Conservation (phyloP, 1,140 invertebrate genomes). For the Hylaeus volcanicus region DNA sequence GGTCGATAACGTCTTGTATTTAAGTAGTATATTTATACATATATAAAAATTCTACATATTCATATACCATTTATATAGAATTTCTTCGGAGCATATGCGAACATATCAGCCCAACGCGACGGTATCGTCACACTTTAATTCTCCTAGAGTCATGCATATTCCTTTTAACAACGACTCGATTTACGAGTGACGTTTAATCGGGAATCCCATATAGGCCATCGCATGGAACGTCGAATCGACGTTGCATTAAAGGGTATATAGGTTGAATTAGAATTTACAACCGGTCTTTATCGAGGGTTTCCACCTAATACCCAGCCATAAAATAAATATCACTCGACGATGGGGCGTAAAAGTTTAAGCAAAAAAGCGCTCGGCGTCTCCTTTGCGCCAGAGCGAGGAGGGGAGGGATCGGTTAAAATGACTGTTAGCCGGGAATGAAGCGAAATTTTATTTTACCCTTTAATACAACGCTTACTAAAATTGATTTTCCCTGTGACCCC, state of each 20-base stretch:
- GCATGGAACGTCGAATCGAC: not conserved
- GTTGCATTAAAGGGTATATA: not conserved
- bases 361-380: not conserved
- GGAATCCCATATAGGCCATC: too few relatives aligned
- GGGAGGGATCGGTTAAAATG: not conserved
- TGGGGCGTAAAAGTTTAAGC: not conserved
- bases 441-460: constrained; percentile 42
- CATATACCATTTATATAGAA: too few relatives aligned
- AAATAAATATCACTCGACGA: constrained; percentile 16
- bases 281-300: not conserved
- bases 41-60: too few relatives aligned
- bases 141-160: not conserved
- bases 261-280: constrained; percentile 5
- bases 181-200: not conserved
- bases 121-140: not conserved
- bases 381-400: not conserved
- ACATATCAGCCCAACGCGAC: not conserved
- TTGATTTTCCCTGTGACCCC: constrained; percentile 44
- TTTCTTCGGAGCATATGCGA: too few relatives aligned
- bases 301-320: not conserved
- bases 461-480: constrained; percentile 24
- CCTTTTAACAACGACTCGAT: not conserved
- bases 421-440: not conserved
- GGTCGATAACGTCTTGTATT: too few relatives aligned
- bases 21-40: too few relatives aligned